Evolutionary conservation across 2,888 invertebrate species (phyloP), one percentile per base, ranked within the genome.

Genomic region (Parnassius apollo): DNA sequence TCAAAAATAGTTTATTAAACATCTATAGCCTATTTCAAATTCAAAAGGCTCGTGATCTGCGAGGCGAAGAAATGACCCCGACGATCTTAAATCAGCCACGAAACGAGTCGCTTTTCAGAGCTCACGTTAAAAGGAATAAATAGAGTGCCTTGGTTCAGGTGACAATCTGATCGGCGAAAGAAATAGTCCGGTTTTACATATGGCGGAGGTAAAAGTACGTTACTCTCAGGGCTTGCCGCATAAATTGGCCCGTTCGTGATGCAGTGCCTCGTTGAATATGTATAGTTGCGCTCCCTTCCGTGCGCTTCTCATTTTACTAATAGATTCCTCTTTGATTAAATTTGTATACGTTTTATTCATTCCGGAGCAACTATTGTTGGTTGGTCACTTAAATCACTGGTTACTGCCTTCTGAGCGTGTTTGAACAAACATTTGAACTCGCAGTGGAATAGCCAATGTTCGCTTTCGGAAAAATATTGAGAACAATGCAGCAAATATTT

Each of bases 251-350:
- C 80, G 86, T 84, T 91, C 91, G 91, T 91, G 91, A 91, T 91
- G 90, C 91, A 91, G 88, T 88, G 76, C 86, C 88, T 88, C 81
- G 91, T 91, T 91, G 91, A 91, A 91, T 91, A 91, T 91, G 91
- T 91, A 91, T 91, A 90, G 86, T 84, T 89, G 86, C 80, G 87
- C 87, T 88, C 91, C 91, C 91, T 91, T 89, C 91, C 91, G 87
- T 89, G 89, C 60, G 59, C 86, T 91, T 89, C 91, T 91, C 91
- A 91, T 91, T 91, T 91, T 91, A 90, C 91, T 91, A 91, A 91
- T 91, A 91, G 91, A 91, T 91, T 91, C 89, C 87, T 86, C 88
- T 91, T 88, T 91, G 91, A 91, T 91, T 91, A 91, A 91, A 91
- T 91, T 91, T 91, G 91, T 91, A 88, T 88, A 86, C 87, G 85